These are phyloP conservation scores for Peromyscus leucopus DNA, from an alignment of 2,113 vertebrate genomes.

Conservation along the genomic window DNA sequence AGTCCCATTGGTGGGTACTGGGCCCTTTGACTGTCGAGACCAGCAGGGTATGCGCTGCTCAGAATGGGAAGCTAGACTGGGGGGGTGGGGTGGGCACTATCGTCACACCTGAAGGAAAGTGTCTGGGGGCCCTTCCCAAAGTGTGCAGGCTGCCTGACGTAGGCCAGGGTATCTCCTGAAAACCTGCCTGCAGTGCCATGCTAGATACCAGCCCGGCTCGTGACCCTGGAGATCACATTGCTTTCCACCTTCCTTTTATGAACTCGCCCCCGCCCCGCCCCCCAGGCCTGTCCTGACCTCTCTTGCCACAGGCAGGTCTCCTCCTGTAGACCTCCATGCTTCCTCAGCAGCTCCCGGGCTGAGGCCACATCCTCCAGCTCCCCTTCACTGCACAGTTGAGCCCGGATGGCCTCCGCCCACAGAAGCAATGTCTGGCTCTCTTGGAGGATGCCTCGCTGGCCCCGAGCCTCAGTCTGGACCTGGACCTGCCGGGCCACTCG, in stretches of 20 bases:
- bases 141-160: neutral
- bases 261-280: accelerated
- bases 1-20: neutral
- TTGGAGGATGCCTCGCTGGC: conserved; percentile 88
- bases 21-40: neutral
- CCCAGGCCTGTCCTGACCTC: conserved; percentile 85
- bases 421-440: conserved; percentile 87
- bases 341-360: conserved; percentile 88
- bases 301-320: conserved; percentile 89
- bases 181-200: neutral
- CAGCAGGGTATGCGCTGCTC: neutral
- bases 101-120: neutral
- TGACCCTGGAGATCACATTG: neutral
- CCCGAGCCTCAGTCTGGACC: conserved; percentile 81
- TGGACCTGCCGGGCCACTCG: conserved; percentile 79
- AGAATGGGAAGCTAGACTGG: neutral
- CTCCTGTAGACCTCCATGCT: conserved; percentile 88
- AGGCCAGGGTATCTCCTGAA: neutral
- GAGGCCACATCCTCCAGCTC: conserved; percentile 87
- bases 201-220: neutral
- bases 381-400: conserved; percentile 88
- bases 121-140: neutral
- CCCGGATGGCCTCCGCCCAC: conserved; percentile 86
- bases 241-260: neutral
- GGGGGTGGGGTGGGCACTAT: neutral